Percentiles rank a stretch among this genome's conserved stretches.
Conservation (phyloP, 1,140 invertebrate genomes). For the Pseudomyrmex flavicornis region DNA sequence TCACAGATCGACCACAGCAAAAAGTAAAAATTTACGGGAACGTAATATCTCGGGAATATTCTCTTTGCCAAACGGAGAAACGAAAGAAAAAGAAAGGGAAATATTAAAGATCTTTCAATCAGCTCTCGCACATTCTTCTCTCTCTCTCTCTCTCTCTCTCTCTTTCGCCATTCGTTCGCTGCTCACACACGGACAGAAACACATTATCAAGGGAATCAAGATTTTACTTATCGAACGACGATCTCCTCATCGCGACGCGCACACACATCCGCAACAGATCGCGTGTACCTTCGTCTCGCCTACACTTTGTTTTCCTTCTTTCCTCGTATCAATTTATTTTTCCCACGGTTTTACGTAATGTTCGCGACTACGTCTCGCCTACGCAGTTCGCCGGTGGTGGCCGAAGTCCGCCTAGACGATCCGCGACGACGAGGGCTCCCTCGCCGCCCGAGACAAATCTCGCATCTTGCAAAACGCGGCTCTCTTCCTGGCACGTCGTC, state of each 20-base stretch:
- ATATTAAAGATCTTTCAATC: not conserved
- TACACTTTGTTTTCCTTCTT: slow-evolving; percentile 41
- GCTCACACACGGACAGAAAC: slow-evolving; percentile 4
- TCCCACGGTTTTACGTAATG: slow-evolving; percentile 77
- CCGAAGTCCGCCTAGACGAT: slow-evolving; percentile 43
- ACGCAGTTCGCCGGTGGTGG: slow-evolving; percentile 50
- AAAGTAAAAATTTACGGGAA: too few relatives aligned
- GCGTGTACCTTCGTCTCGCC: slow-evolving; percentile 43
- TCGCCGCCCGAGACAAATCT: slow-evolving; percentile 71
- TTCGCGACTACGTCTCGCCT: slow-evolving; percentile 45
- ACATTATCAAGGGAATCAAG: slow-evolving; percentile 29
- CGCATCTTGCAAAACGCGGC: slow-evolving; percentile 78
- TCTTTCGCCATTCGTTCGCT: not conserved
- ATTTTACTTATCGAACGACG: slow-evolving; percentile 82
- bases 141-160: slow-evolving; percentile 19
- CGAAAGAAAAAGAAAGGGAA: not conserved
- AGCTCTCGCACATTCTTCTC: not conserved
- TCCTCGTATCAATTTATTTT: slow-evolving; percentile 27
- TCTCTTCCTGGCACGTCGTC: slow-evolving; percentile 67
- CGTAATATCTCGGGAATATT: too few relatives aligned
- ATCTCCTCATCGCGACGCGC: slow-evolving; percentile 77
- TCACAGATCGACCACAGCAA: too few relatives aligned
- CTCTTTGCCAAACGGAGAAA: not conserved
- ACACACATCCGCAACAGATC: slow-evolving; percentile 45
- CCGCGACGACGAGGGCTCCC: slow-evolving; percentile 68